Base-by-base conservation (phyloP, 2,797 vertebrate species). In the Pelochelys cantorii region DNA sequence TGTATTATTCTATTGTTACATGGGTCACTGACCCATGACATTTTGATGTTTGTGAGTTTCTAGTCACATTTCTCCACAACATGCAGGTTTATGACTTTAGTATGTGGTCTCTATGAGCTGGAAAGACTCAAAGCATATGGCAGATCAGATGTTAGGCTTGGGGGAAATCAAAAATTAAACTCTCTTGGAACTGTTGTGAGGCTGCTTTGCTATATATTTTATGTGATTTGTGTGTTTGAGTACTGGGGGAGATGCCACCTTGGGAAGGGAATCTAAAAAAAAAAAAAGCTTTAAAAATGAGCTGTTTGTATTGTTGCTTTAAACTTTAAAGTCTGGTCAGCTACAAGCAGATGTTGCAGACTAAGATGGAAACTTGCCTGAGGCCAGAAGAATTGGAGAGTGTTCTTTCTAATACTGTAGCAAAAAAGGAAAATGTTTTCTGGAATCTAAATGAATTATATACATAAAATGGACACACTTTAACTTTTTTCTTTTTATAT, bases 151-250 rank as follows among this genome's bases (percentile, higher is more conserved):
- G 97, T 97, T 97, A 97, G 91, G 88, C 92, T 97, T 96, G 90
- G 94, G 97, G 94, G 97, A 98, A 98, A 98, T 98, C 80, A 98
- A 98, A 98, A 98, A 97, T 98, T 98, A 93, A 97, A 98, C 97
- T 95, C 87, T 97, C 97, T 98, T 97, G 90, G 91, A 97, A 95
- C 95, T 96, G 97, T 94, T 97, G 95, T 93, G 97, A 97, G 97
- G 91, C 95, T 97, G 88, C 92, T 98, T 96, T 97, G 93, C 94
- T 97, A 96, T 97, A 95, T 97, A 97, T 98, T 97, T 98, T 97
- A 98, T 98, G 97, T 96, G 97, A 97, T 97, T 97, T 97, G 93
- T 97, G 88, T 90, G 89, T 90, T 88, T 85, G 85, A 93, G 95
- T 94, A 91, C 93, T 97, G 92, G 95, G 96, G 96, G 97, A 97